phyloP scores from a whole-genome alignment of 2,113 vertebrate genomes.

The Bombycilla garrulus region DNA sequence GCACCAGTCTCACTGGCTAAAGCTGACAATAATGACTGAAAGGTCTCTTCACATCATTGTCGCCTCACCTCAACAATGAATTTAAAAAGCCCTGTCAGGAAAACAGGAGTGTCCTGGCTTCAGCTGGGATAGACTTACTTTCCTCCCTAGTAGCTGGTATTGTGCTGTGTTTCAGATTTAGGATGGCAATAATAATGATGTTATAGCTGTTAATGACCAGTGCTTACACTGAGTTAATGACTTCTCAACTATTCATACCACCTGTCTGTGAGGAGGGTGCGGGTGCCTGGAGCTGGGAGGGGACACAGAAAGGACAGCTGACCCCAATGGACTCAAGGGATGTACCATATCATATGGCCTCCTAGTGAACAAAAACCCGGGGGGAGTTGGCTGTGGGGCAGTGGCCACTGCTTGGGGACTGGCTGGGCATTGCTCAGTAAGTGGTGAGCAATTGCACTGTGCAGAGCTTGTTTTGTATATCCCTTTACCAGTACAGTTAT shows the following conservation, averaged over 20 bases:
- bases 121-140: no score
- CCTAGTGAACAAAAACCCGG: not conserved
- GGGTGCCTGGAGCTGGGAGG: not conserved
- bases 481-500: not conserved
- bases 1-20: not conserved
- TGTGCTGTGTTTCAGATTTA: not conserved
- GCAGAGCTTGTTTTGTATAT: not conserved
- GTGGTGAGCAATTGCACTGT: not conserved
- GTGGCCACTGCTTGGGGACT: no score
- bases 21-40: not conserved
- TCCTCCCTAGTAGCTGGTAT: not conserved
- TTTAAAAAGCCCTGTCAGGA: no score
- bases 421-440: not conserved
- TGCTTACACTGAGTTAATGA: not conserved
- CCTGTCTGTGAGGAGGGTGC: not conserved
- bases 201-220: not conserved
- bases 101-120: no score
- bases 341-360: not conserved
- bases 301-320: not conserved
- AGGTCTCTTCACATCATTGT: not conserved
- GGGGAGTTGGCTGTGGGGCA: not conserved
- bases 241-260: not conserved
- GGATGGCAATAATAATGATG: not conserved
- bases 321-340: not conserved
- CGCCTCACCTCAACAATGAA: no score